Evolutionary conservation across 2,797 vertebrate species (phyloP), one percentile per base, ranked within the genome.

Genomic region (Rallus crepitans): DNA sequence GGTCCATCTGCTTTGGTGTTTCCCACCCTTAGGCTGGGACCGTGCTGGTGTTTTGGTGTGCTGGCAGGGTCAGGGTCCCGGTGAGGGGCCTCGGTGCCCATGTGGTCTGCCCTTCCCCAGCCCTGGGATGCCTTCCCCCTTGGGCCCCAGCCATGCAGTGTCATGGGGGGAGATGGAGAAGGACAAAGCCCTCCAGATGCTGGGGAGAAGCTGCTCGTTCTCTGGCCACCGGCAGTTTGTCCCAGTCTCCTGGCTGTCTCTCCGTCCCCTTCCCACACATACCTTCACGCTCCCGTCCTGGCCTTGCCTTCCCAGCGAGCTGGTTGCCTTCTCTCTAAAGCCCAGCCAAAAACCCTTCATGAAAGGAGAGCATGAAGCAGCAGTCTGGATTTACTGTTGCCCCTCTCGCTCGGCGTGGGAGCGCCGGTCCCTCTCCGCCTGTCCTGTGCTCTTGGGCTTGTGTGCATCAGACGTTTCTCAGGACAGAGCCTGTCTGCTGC

Each of bases 51-150:
- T 82, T n/a, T 14, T 5, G 0, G 39, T 0, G 6, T 47, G 30
- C 39, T 1, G 1, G n/a, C 48, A 30, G 73, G 50, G 35, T 39
- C 1, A 0, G 31, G 6, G 19, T 24, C 47, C 15, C 0, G 1
- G 18, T 55, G 47, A 24, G 37, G 55, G 35, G 37, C 25, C 50
- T 86, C 1, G 3, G 23, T 8, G 4, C 30, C 40, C 28, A 8
- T 45, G 7, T 42, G 55, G 7, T 18, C 8, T 63, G 53, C 10
- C 42, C 25, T 82, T 16, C 7, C 24, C 5, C 11, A 31, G 39
- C 39, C 53, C 61, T 1, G 1, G 42, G 45, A 45, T 30, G 15
- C 31, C 55, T 33, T 55, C 15, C 7, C 27, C 47, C 33, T 21
- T 37, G 45, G 55, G 33, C 20, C 19, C 14, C 0, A 2, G 68